Conservation (phyloP, 2,888 invertebrate species). For the Spatulosminthurus flaviceps region DNA sequence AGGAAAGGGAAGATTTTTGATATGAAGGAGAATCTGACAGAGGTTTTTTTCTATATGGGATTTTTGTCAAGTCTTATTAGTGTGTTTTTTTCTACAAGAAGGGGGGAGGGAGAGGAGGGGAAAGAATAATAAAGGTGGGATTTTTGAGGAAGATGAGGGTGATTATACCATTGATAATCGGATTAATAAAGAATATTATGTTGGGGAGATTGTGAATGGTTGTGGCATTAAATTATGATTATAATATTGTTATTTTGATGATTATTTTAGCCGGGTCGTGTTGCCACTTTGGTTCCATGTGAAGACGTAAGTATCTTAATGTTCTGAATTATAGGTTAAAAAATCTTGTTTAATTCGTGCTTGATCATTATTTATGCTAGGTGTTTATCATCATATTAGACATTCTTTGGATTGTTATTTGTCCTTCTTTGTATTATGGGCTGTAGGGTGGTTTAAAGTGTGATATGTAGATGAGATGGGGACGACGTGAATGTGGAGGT, state of each 20-base stretch:
- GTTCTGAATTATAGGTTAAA: constrained; percentile 12
- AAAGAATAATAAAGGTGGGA: no score
- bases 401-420: constrained; percentile 44
- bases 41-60: no score
- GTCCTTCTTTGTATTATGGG: background rate
- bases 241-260: constrained; percentile 44
- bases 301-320: constrained; percentile 52
- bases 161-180: constrained; percentile 38
- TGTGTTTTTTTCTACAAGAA: no score
- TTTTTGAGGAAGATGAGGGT: background rate
- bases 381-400: constrained; percentile 46
- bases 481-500: background rate
- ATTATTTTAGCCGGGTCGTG: constrained; percentile 59
- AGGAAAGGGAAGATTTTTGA: no score
- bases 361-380: constrained; percentile 49
- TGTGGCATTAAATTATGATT: constrained; percentile 38
- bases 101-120: no score
- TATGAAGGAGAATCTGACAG: no score
- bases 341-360: constrained; percentile 45
- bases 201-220: constrained; percentile 2
- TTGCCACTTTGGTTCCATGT: constrained; percentile 58
- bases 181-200: constrained; percentile 37
- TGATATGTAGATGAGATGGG: background rate
- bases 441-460: background rate
- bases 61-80: background rate